Base-by-base conservation (phyloP, 2,888 invertebrate genomes). In the Leptinotarsa tumamoca region DNA sequence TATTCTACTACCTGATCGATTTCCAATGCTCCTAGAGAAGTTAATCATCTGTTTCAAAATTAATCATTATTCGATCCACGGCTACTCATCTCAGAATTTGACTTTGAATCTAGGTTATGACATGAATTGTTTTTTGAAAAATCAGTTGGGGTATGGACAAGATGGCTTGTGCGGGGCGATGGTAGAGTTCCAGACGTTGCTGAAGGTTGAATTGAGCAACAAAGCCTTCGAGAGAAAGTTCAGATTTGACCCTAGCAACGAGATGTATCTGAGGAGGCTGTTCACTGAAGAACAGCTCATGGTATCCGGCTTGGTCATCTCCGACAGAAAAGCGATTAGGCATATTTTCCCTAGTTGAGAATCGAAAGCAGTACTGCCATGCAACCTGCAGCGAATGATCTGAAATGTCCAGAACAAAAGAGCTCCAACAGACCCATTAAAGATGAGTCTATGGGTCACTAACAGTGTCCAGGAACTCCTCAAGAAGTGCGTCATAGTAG, bases 341-440 rank as follows among this genome's bases (percentile, higher is more conserved):
- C 94, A 95, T 87, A 98, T 99, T 84, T 99, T 99, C 90, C 98
- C 99, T 0, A 97, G 95, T 82, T 98, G 98, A 14, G 98, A 98
- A 88, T 96, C 95, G 13, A 98, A 97, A 89, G 97, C 99, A 73
- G 99, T 99, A 84, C 87, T 99, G 83, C 99, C 99, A 0, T 99
- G 99, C 87, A 99, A 99, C 89, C 91, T 99, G 78, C 96, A 97
- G 86, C 93, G 99, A 83, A 97, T 99, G 95, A 99, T 99, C 84
- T 99, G 99, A 98, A 99, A 99, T 89, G 99, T 98, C 0, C 99
- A 99, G 89, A 98, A 99, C 87, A 95, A 95, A 85, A 91, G 98
- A 78, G 93, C 95, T 80, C 96, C 97, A 0, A 97, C 98, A 0
- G 98, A 99, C 90, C 90, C 99, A 27, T 97, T 96, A 0, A 0